A percentile compares a stretch with the other conserved stretches of the same genome.
Conservation (phyloP, 2,113 vertebrate genomes). For the Vidua chalybeata region DNA sequence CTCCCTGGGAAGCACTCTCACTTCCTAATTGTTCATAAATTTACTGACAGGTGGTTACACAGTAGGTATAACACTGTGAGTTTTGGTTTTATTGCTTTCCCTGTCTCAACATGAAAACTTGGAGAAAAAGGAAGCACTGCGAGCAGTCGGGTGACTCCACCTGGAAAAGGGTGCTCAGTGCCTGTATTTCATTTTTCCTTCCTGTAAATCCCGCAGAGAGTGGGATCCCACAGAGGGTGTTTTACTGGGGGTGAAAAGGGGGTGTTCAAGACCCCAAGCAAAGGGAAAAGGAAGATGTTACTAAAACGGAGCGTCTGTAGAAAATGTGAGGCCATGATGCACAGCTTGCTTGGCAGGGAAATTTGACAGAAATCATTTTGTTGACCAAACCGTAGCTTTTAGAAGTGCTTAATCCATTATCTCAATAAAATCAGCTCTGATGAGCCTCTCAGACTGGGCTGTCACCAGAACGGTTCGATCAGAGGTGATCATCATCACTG, state of each 20-base stretch:
- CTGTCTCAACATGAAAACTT: constrained; percentile 53
- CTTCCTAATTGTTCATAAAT: constrained; percentile 84
- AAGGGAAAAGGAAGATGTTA: neutral
- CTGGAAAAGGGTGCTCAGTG: neutral
- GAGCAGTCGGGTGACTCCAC: neutral
- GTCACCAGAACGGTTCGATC: constrained; percentile 36
- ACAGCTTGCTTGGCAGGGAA: neutral
- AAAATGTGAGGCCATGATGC: neutral
- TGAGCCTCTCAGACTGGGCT: constrained; percentile 2
- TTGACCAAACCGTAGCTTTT: constrained; percentile 33
- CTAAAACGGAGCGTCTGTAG: neutral
- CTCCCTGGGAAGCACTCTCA: constrained; percentile 77
- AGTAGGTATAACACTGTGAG: constrained; percentile 70
- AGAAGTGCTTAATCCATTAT: constrained; percentile 30
- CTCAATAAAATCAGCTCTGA: constrained; percentile 45
- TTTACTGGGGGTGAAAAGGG: neutral
- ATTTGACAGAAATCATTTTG: constrained; percentile 3
- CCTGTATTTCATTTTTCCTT: neutral
- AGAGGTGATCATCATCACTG: neutral
- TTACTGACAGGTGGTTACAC: constrained; percentile 80
- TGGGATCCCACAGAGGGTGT: neutral
- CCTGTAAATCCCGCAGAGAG: neutral
- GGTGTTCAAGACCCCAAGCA: neutral
- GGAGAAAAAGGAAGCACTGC: neutral
- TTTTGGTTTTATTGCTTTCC: constrained; percentile 68